Evolutionary conservation across 1,140 invertebrate species (phyloP), one percentile per base, ranked within the genome.

Genomic region (Temnothorax nylanderi): DNA sequence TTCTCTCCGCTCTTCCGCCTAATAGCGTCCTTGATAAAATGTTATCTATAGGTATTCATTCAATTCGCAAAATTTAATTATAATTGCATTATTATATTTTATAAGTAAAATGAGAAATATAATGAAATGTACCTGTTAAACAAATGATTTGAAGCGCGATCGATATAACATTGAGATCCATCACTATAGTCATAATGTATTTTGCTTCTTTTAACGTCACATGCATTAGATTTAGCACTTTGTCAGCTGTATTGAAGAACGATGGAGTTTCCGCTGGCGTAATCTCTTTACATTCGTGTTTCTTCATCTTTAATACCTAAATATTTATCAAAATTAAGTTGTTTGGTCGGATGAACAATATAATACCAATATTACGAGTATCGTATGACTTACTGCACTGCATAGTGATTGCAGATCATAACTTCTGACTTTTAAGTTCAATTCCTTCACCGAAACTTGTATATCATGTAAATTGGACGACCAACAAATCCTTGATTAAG

Each of bases 111-210:
- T n/a, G n/a, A n/a, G n/a, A n/a, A n/a, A n/a, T n/a, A n/a, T n/a
- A n/a, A n/a, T n/a, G n/a, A n/a, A n/a, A n/a, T n/a, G n/a, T n/a
- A n/a, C n/a, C n/a, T n/a, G n/a, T n/a, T n/a, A n/a, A n/a, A 91
- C 97, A 98, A 0, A 99, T 99, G 65, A 99, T 99, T 96, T 99
- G 99, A 44, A 99, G 94, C 3, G 99, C 98, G 81, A 99, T 95
- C 0, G 99, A 99, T 87, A 99, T 96, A 0, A 99, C 97, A 95
- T 99, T 99, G 6, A 99, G 95, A 94, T 99, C 98, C 92, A 97
- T 97, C 96, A 99, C 97, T 4, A 99, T 97, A 85, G 96, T 97
- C 0, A 99, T 93, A 69, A 98, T 97, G 91, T 97, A 98, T 0
- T 96, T 96, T n/a, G 97, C 97, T 93, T 99, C 98, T 91, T 97